Conservation (phyloP, 2,888 invertebrate species). For the Eupithecia vulgata region DNA sequence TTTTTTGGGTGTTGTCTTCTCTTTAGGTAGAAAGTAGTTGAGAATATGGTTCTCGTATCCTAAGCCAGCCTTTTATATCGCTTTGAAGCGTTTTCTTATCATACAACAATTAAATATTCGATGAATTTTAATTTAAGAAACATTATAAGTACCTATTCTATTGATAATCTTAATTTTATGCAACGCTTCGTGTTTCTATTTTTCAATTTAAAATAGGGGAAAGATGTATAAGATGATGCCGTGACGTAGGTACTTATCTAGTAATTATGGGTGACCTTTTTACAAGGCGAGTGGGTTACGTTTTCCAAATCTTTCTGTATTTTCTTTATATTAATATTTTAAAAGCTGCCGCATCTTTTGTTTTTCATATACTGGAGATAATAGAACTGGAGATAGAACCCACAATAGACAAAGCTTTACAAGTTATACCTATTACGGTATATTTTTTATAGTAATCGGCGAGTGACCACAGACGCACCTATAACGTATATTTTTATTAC, state of each 20-base stretch:
- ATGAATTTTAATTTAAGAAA: background rate
- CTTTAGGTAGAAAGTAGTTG: background rate
- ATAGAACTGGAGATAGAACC: too few species aligned
- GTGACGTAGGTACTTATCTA: background rate
- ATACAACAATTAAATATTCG: background rate
- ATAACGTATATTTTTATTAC: too few species aligned
- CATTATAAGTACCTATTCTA: background rate
- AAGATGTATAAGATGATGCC: background rate
- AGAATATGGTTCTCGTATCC: background rate
- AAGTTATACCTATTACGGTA: too few species aligned
- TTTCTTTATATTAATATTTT: too few species aligned
- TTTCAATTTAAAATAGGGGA: background rate
- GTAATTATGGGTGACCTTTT: too few species aligned
- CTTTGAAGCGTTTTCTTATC: background rate
- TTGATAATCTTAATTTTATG: constrained; percentile 6
- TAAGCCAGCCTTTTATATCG: background rate
- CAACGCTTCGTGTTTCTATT: background rate
- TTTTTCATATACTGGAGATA: too few species aligned
- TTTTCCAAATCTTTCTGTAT: too few species aligned
- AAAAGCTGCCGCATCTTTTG: too few species aligned
- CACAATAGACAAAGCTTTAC: too few species aligned
- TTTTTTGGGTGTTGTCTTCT: constrained; percentile 1
- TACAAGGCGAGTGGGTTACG: too few species aligned
- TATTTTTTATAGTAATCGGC: too few species aligned
- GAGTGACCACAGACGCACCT: too few species aligned